Evolutionary conservation across 2,888 invertebrate genomes (phyloP).

Genomic region (Lasioglossum pauxillum): DNA sequence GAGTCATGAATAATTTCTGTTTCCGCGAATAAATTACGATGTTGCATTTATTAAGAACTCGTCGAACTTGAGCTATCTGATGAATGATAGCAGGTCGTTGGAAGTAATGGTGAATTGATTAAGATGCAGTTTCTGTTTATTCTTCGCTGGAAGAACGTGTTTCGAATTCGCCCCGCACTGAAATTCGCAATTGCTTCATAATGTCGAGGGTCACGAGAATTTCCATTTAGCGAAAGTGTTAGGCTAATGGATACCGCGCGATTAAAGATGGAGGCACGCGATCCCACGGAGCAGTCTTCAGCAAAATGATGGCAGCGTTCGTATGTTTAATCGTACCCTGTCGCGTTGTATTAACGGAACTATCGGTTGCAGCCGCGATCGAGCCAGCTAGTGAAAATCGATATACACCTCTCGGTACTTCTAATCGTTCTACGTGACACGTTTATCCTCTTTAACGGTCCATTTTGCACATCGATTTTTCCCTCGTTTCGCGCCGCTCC

Average conservation of each 20-base stretch:
- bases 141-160: not conserved
- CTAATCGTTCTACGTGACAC: constrained; percentile 1
- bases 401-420: not conserved
- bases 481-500: constrained; percentile 12
- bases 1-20: not conserved
- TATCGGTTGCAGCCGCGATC: not conserved
- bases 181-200: not conserved
- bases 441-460: constrained; percentile 31
- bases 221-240: not conserved
- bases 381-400: constrained; percentile 26
- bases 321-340: constrained; percentile 15
- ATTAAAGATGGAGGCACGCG: not conserved
- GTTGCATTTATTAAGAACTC: not conserved
- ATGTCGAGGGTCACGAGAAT: not conserved
- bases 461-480: constrained; percentile 21
- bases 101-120: not conserved
- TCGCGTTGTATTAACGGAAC: constrained; percentile 14
- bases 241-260: not conserved
- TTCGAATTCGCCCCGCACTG: not conserved
- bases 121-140: not conserved
- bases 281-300: not conserved
- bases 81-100: not conserved
- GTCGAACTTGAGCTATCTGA: not conserved
- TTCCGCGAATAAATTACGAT: not conserved
- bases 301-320: not conserved